Conservation (phyloP, 2,113 vertebrate species). For the Thermophis baileyi region DNA sequence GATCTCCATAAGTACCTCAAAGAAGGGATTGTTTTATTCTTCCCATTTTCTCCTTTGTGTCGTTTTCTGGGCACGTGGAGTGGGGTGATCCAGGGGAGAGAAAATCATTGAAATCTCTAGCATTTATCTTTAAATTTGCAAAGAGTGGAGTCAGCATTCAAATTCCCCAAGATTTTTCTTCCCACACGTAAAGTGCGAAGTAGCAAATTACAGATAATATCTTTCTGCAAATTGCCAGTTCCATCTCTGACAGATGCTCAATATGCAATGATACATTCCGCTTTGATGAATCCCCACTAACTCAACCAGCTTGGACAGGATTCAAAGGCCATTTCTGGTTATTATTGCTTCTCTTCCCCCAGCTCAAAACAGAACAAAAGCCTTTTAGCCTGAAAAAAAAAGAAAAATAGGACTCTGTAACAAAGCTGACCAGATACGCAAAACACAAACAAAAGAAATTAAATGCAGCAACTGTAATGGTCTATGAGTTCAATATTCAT, state of each 20-base stretch:
- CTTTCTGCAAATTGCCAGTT: slow-evolving; percentile 70
- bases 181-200: slow-evolving; percentile 50
- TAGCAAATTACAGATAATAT: slow-evolving; percentile 54
- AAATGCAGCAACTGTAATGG: slow-evolving; percentile 40
- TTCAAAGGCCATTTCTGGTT: slow-evolving; percentile 64
- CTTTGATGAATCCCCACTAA: slow-evolving; percentile 71
- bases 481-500: slow-evolving; percentile 74
- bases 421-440: slow-evolving; percentile 38
- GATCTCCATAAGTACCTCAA: background rate
- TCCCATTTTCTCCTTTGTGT: slow-evolving; percentile 14
- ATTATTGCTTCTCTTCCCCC: slow-evolving; percentile 31
- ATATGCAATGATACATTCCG: slow-evolving; percentile 69
- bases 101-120: background rate
- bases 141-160: slow-evolving; percentile 40
- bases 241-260: slow-evolving; percentile 74
- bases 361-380: background rate
- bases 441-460: slow-evolving; percentile 36
- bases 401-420: slow-evolving; percentile 48
- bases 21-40: slow-evolving; percentile 21
- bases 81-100: background rate
- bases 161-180: slow-evolving; percentile 54
- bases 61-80: background rate
- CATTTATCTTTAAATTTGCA: slow-evolving; percentile 43
- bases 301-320: slow-evolving; percentile 65
- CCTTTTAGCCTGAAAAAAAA: slow-evolving; percentile 31